Percentiles rank a stretch among this genome's conserved stretches.
These are phyloP conservation scores for Sinodicranocentrus sp. DNA, from an alignment of 2,888 invertebrate genomes.

Conservation along the genomic window DNA sequence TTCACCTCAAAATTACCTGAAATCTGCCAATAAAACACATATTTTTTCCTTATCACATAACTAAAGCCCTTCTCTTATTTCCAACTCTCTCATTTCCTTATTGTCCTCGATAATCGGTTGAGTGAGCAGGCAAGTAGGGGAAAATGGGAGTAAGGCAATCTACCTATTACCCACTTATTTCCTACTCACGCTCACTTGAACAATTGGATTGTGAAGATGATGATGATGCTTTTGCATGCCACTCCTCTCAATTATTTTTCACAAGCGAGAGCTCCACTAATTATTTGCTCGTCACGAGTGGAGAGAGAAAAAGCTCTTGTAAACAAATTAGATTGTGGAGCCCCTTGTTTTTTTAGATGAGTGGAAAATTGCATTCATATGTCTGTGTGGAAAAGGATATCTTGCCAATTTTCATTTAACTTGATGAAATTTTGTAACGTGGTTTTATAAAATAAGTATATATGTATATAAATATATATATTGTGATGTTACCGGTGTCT, in stretches of 20 bases:
- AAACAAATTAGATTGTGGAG: too few species aligned
- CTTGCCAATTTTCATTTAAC: too few species aligned
- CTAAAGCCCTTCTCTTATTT: not conserved
- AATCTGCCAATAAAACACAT: not conserved
- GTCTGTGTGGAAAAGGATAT: too few species aligned
- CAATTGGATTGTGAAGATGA: not conserved
- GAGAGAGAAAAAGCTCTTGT: too few species aligned
- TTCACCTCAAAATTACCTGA: not conserved
- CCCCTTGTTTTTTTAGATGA: too few species aligned
- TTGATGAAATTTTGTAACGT: too few species aligned
- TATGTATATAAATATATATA: too few species aligned
- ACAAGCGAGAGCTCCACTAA: not conserved
- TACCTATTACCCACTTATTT: slow-evolving; percentile 3
- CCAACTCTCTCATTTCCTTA: not conserved
- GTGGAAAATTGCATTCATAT: too few species aligned
- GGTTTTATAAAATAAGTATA: too few species aligned
- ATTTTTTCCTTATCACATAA: not conserved
- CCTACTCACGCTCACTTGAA: not conserved
- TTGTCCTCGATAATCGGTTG: slow-evolving; percentile 18
- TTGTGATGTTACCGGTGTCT: too few species aligned
- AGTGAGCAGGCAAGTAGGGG: slow-evolving; percentile 7
- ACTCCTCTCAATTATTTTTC: too few species aligned
- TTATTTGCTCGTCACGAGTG: not conserved
- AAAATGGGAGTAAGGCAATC: not conserved
- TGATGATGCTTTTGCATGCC: too few species aligned